Base-by-base conservation (phyloP, 1,140 invertebrate species). In the Zaprionus camerounensis region DNA sequence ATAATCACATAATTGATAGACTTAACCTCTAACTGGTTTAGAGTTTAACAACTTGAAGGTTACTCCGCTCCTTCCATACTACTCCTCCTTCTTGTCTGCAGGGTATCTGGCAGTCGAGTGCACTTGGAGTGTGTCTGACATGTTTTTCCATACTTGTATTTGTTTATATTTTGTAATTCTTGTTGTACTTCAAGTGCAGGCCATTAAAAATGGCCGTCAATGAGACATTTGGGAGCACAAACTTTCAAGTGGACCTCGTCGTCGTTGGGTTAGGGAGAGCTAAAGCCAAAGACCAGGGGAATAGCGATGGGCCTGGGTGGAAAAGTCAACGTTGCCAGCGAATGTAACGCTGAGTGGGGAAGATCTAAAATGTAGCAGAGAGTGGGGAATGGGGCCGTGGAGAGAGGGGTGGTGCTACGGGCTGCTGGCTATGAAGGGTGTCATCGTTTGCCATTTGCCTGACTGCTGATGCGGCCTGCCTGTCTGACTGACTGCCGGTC, bases 121-220 rank as follows among this genome's bases (percentile, higher is more conserved):
- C 46, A 20, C 46, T 51, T 31, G 38, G 5, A 2, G 46, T 17
- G 5, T 9, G 1, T 26, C 1, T 15, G 51, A 31, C 13, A 15
- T 41, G 57, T 53, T 53, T 34, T 73, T 36, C 11, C 11, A 28
- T 74, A 53, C 55, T 58, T 49, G 67, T 58, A 56, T 70, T 66
- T 76, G 57, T 73, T 82, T 71, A 68, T 84, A 78, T 80, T 83
- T 73, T 77, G 72, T 79, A 59, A 56, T 71, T 59, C 61, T 53
- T 71, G 57, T 53, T 22, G 57, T 69, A 53, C 51, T 63, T 75
- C 69, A 81, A 71, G 63, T 71, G 70, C 70, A 73, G 70, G 61
- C 82, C 82, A 85, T 85, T 85, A 85, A 85, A 85, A 85, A 85
- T 85, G 82, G 82, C 82, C 75, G 82, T 88, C 83, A 87, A 87